Evolutionary conservation across 2,113 vertebrate species (phyloP), one percentile per base, ranked within the genome.

Genomic region (Odobenus rosmarus): DNA sequence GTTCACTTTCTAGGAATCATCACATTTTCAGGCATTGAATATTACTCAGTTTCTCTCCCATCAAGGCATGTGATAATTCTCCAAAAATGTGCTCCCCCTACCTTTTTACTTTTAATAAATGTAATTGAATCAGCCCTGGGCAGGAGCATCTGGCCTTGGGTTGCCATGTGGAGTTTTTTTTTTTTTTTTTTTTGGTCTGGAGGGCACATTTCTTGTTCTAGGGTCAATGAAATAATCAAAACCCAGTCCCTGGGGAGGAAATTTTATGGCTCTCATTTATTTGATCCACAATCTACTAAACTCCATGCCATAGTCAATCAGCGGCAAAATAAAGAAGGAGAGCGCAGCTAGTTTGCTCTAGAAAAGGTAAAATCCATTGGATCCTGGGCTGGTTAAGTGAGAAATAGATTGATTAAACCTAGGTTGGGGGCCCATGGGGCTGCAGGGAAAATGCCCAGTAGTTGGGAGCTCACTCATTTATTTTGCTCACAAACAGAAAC

Each of bases 201-300:
- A 98, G 98, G 71, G 98, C 99, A 97, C 99, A 99, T 96, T 99
- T 99, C 96, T 99, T 72, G 98, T 98, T 88, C 99, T 98, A n/a
- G 98, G 96, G 98, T 99, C 98, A 83, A 99, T 98, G 93, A 98
- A 99, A 97, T 99, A 99, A 99, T 99, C 99, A 98, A 99, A 99
- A 97, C 99, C 99, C 10, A 99, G 98, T 89, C 99, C 99, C 97
- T 98, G 97, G 51, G 99, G 99, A 57, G 98, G 99, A 98, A 99
- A 99, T 97, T 99, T 99, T 96, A 99, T 98, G 8, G 98, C 98
- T 98, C 98, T 99, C 99, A 99, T 99, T 98, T 98, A 99, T 98
- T 99, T 99, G 88, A 98, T 98, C 98, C 98, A 99, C 99, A 99
- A 99, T 93, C 99, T 99, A 96, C 99, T 99, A 98, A 99, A 99